Evolutionary conservation across 2,797 vertebrate genomes (phyloP), one percentile per base, ranked within the genome.

Genomic region (Orestias chungarensis): DNA sequence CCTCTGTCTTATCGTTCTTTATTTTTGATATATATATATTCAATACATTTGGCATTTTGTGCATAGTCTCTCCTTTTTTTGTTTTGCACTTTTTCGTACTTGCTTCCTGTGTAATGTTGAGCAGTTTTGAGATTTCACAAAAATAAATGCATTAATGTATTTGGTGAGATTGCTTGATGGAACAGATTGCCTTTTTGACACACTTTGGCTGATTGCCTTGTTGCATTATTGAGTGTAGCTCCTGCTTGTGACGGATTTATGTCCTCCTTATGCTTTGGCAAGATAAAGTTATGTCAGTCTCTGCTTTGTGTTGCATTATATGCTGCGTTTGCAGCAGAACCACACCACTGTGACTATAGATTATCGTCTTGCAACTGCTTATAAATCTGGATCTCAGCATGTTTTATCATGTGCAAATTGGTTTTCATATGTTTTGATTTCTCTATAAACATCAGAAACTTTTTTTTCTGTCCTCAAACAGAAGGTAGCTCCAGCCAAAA

Each of bases 271-370:
- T 70, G 52, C 52, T 85, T 85, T 70, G 66, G n/a, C 62, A 73
- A 80, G 33, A 66, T 50, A 71, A 55, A 77, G 69, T 81, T 68
- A 76, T 82, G 74, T 68, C 82, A 83, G 47, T 67, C 66, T 82
- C 78, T 42, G 29, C 70, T 49, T 79, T 71, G 71, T 82, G 76
- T 49, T 72, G 52, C 46, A 55, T 8, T 74, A 29, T 64, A 15
- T 64, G 49, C 35, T 57, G 66, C 9, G 74, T 64, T n/a, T 73
- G 50, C 65, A 64, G 50, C 59, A 79, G 78, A 80, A 71, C 42
- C 49, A 50, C 59, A 55, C 20, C 18, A 82, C 15, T 79, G 54
- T 50, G 52, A 64, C 55, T 64, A 54, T 67, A 70, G 46, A 70
- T 70, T 50, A 49, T 46, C 46, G 76, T 20, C 42, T 77, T 79